A percentile compares a stretch with the other conserved stretches of the same genome.
Conservation (phyloP, 2,888 invertebrate genomes). For the Eupithecia subumbrata region DNA sequence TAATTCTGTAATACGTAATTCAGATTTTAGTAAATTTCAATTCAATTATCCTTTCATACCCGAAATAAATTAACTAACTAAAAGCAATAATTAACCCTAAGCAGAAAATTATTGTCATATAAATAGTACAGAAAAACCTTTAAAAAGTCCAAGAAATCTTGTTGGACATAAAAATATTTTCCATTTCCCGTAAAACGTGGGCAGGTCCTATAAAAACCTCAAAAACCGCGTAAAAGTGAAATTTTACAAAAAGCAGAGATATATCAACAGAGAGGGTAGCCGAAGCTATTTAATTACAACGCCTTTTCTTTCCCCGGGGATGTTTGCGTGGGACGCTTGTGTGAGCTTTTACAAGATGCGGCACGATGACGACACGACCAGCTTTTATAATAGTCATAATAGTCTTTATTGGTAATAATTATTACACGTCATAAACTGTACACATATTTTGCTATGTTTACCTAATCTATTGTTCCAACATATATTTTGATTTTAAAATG, state of each 20-base stretch:
- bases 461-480: too few relatives aligned
- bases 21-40: too few relatives aligned
- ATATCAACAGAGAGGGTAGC: background rate
- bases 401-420: too few relatives aligned
- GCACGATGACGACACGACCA: background rate
- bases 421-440: too few relatives aligned
- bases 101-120: too few relatives aligned
- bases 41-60: too few relatives aligned
- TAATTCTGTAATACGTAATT: too few relatives aligned
- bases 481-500: too few relatives aligned
- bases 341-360: background rate
- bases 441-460: too few relatives aligned
- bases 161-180: background rate
- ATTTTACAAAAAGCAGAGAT: conserved; percentile 1
- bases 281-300: background rate
- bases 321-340: conserved; percentile 2
- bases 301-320: background rate
- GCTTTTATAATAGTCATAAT: too few relatives aligned
- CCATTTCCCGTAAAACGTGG: background rate
- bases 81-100: too few relatives aligned
- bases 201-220: background rate
- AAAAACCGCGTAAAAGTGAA: conserved; percentile 1
- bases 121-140: background rate
- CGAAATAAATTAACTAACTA: too few relatives aligned
- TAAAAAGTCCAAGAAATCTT: background rate